A percentile compares a stretch with the other conserved stretches of the same genome.
These are phyloP conservation scores for Aspidiotus rigidus DNA, from an alignment of 2,888 invertebrate species.

Conservation along the genomic window DNA sequence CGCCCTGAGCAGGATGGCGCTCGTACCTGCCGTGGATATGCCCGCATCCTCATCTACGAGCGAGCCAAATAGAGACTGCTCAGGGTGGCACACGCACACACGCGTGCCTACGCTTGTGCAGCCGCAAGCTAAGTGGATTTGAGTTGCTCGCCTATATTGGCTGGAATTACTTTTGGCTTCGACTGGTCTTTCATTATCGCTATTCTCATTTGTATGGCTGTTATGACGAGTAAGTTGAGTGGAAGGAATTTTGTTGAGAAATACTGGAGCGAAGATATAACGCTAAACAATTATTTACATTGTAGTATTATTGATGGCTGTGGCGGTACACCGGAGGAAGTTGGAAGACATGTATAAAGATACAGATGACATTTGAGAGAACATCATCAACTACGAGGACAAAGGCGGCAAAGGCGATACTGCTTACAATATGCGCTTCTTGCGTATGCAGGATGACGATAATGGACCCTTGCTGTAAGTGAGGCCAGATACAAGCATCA, in stretches of 20 bases:
- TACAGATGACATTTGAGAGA: constrained; percentile 91
- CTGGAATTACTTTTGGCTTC: constrained; percentile 71
- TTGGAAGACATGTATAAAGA: constrained; percentile 82
- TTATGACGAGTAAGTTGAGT: constrained; percentile 63
- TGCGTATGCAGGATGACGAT: constrained; percentile 57
- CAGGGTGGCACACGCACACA: constrained; percentile 56
- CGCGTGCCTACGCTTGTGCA: too few species aligned
- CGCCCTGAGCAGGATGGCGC: too few species aligned
- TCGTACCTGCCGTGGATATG: too few species aligned
- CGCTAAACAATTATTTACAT: constrained; percentile 37
- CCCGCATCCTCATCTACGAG: too few species aligned
- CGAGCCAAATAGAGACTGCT: too few species aligned
- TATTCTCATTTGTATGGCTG: constrained; percentile 76
- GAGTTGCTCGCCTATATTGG: constrained; percentile 63
- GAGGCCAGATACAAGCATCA: too few species aligned
- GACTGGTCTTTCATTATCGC: constrained; percentile 81
- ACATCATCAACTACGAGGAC: constrained; percentile 94
- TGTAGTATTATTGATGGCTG: constrained; percentile 71
- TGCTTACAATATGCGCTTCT: constrained; percentile 76
- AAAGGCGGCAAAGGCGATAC: constrained; percentile 98
- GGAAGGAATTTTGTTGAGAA: neutral
- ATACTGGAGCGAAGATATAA: neutral
- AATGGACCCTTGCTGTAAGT: too few species aligned
- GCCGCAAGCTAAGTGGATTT: constrained; percentile 65
- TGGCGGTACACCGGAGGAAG: constrained; percentile 77